phyloP scores from a whole-genome alignment of 2,797 vertebrate species.

The Trachops cirrhosus region DNA sequence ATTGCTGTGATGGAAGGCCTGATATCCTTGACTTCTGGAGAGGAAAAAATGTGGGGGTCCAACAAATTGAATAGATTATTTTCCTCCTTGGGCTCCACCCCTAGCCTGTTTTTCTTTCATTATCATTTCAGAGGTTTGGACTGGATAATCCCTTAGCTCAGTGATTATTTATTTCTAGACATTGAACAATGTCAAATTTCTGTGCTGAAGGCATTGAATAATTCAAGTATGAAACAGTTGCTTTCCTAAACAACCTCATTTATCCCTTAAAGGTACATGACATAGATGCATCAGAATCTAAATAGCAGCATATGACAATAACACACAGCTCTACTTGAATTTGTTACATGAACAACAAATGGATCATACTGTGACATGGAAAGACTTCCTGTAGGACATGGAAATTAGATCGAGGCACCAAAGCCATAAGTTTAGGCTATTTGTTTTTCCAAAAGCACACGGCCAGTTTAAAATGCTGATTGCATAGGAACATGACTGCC shows the following conservation, averaged over 20 bases:
- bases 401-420: neutral
- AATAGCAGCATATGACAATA: neutral
- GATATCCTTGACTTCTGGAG: neutral
- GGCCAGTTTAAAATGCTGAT: conserved; percentile 39
- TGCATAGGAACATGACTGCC: neutral
- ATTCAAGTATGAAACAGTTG: conserved; percentile 48
- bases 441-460: neutral
- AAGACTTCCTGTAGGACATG: neutral
- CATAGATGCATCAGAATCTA: neutral
- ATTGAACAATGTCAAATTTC: conserved; percentile 14
- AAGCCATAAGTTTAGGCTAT: neutral
- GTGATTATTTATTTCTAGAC: conserved; percentile 13
- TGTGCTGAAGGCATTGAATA: conserved; percentile 39
- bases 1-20: neutral
- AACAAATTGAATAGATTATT: neutral
- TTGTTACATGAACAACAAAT: conserved; percentile 17
- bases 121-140: neutral
- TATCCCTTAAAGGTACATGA: neutral
- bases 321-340: neutral
- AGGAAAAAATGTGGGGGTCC: neutral
- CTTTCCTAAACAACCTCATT: neutral
- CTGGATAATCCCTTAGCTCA: neutral
- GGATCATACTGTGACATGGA: neutral
- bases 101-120: neutral
- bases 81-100: neutral